Evolutionary conservation across 2,888 invertebrate genomes (phyloP).

Genomic region (Diachrysia chrysitis): DNA sequence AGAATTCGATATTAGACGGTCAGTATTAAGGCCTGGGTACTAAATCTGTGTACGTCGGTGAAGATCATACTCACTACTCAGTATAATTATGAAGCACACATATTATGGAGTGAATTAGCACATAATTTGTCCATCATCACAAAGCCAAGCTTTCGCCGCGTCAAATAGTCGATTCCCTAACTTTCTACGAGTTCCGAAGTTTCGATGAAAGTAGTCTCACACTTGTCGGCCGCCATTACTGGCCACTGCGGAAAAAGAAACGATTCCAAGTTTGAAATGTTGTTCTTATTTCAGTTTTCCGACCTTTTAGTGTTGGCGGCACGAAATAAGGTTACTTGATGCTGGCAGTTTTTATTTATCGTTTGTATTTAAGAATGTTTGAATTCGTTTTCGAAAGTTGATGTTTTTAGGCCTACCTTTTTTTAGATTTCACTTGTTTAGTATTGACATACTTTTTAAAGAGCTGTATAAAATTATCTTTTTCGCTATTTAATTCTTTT

Average conservation of each 20-base stretch:
- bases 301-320: background rate
- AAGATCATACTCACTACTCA: background rate
- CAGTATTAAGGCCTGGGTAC: background rate
- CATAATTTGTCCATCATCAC: slow-evolving; percentile 42
- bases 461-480: background rate
- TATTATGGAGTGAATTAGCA: slow-evolving; percentile 22
- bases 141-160: slow-evolving; percentile 69
- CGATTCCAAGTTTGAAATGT: slow-evolving; percentile 25
- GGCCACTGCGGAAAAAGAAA: slow-evolving; percentile 19
- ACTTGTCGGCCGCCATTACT: slow-evolving; percentile 44
- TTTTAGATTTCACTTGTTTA: slow-evolving; percentile 9
- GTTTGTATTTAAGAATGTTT: background rate
- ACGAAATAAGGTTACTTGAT: background rate
- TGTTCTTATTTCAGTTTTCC: background rate
- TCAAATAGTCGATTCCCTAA: slow-evolving; percentile 70
- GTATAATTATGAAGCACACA: background rate
- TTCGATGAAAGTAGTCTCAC: slow-evolving; percentile 65
- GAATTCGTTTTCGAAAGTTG: slow-evolving; percentile 2
- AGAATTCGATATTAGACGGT: background rate
- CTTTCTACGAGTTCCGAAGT: slow-evolving; percentile 69
- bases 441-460: slow-evolving; percentile 1
- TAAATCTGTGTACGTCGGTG: background rate
- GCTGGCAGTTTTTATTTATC: background rate
- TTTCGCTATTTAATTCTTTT: no score
- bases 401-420: slow-evolving; percentile 1